These are phyloP conservation scores for Rhinogobius similis DNA, from an alignment of 2,113 vertebrate genomes.

Conservation along the genomic window DNA sequence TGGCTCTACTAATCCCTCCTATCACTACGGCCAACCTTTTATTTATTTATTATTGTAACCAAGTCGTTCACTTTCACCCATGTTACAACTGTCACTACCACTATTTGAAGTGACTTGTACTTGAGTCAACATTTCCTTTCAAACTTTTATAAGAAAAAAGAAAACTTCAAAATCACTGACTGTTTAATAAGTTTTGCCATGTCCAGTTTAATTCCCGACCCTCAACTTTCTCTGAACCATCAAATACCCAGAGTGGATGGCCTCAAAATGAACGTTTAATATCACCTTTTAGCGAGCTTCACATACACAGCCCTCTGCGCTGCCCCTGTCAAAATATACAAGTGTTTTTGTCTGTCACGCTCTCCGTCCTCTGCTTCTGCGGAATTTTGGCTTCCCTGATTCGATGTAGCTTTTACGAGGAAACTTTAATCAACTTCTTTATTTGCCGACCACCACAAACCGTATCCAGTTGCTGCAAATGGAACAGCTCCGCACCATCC, in stretches of 20 bases:
- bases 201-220: background rate
- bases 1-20: background rate
- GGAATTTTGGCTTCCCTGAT: slow-evolving; percentile 49
- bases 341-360: slow-evolving; percentile 38
- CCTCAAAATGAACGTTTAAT: slow-evolving; percentile 46
- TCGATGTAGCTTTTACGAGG: slow-evolving; percentile 50
- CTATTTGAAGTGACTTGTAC: background rate
- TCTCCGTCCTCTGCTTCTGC: slow-evolving; percentile 43
- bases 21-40: too few relatives aligned
- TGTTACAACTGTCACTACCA: background rate
- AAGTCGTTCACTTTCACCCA: background rate
- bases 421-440: slow-evolving; percentile 67
- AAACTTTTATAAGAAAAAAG: too few relatives aligned
- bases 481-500: slow-evolving; percentile 34
- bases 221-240: slow-evolving; percentile 34
- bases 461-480: slow-evolving; percentile 55
- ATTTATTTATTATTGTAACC: too few relatives aligned
- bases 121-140: background rate
- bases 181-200: background rate
- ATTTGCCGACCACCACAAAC: slow-evolving; percentile 61
- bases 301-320: slow-evolving; percentile 16
- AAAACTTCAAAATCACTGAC: too few relatives aligned
- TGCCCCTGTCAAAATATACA: slow-evolving; percentile 33
- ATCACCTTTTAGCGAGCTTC: slow-evolving; percentile 39
- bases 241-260: slow-evolving; percentile 25